Evolutionary conservation across 2,888 invertebrate species (phyloP), one percentile per base, ranked within the genome.

Genomic region (Erannis defoliaria): DNA sequence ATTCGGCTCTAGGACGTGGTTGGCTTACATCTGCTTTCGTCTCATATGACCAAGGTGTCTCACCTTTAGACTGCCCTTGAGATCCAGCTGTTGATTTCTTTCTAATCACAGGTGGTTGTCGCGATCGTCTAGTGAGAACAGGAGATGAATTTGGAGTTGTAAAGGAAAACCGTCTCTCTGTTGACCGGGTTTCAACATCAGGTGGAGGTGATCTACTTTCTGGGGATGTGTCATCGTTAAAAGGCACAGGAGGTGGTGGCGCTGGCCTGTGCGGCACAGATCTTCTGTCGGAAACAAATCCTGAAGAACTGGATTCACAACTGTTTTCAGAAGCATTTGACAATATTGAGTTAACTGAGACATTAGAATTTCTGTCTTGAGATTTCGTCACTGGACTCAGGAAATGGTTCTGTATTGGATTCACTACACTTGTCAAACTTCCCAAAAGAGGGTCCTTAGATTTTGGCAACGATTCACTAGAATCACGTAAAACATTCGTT

Each of bases 271-370:
- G 90, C 35, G 91, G 92, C 23, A 84, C 80, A 2, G 90, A 88
- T 69, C 90, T 92, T 65, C 90, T 84, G 72, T 93, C 92, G 40
- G 92, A 92, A 29, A 89, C 80, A 73, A 93, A 93, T 65, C 92
- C 93, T 10, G 93, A 93, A n/a, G 93, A 91, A 80, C 86, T 86
- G n/a, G 93, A 92, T 75, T 88, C 90, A 73, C 78, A 89, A 75
- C 93, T 92, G 62, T 85, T 81, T 78, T 90, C 91, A 16, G 93
- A 93, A 62, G 88, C 84, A 68, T 91, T 90, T 6, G 93, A 93
- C 71, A 93, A 77, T 73, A 91, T 86, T 1, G 93, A 93, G 82
- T 93, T 93, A 74, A 93, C 91, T 67, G 93, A 93, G 63, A 91
- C 84, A 68, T 88, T 90, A 14, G 93, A 93, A 78, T 90, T 86